A percentile compares a stretch with the other conserved stretches of the same genome.
These are phyloP conservation scores for Drosophila melanica DNA, from an alignment of 1,140 invertebrate species.

Conservation along the genomic window DNA sequence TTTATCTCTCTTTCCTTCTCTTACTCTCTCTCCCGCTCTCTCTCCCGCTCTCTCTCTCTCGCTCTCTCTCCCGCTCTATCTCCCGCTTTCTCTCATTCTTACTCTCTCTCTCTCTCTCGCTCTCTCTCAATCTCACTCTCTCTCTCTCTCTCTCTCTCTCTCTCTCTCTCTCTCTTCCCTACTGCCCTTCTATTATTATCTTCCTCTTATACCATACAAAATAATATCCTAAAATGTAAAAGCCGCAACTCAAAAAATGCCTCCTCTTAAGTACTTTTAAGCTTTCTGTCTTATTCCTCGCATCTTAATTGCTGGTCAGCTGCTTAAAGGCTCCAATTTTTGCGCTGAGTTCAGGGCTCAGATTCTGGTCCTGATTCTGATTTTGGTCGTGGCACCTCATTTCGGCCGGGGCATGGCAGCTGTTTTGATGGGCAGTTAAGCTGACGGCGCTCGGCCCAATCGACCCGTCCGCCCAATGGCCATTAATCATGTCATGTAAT, in stretches of 20 bases:
- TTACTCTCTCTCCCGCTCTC: background rate
- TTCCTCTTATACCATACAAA: too few species aligned
- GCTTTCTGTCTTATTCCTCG: constrained; percentile 11
- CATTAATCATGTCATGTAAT: constrained; percentile 82
- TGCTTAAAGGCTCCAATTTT: background rate
- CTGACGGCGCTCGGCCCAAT: constrained; percentile 13
- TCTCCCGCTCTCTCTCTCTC: too few species aligned
- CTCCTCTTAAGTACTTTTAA: constrained; percentile 1
- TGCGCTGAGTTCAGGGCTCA: too few species aligned
- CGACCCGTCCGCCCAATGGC: constrained; percentile 11
- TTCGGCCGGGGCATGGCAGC: constrained; percentile 27
- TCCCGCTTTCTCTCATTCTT: too few species aligned
- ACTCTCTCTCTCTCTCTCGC: background rate
- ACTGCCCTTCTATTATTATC: too few species aligned
- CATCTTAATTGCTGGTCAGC: constrained; percentile 17
- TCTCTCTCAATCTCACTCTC: background rate
- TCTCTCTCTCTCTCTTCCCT: background rate
- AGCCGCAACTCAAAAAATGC: constrained; percentile 7
- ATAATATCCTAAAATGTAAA: background rate
- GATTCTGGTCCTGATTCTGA: background rate
- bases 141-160: background rate
- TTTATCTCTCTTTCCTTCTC: too few species aligned
- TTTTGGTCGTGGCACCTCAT: background rate
- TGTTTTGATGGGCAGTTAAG: constrained; percentile 52
- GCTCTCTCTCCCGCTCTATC: background rate